A percentile compares a stretch with the other conserved stretches of the same genome.
Conservation (phyloP, 1,140 invertebrate genomes). For the Drosophila miranda region DNA sequence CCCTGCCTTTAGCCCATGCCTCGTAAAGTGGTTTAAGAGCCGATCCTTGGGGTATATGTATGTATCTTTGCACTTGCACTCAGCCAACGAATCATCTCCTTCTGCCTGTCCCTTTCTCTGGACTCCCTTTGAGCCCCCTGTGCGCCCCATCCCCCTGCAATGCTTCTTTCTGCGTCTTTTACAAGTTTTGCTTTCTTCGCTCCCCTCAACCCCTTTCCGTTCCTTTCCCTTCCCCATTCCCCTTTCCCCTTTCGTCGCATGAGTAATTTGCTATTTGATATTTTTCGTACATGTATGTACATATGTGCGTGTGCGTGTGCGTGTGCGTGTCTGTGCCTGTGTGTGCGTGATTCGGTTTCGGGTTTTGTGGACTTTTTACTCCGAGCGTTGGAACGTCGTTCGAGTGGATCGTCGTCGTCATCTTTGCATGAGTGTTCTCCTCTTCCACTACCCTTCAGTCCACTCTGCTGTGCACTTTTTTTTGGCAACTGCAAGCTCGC, state of each 20-base stretch:
- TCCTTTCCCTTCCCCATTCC: background rate
- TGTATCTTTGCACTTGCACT: too few relatives aligned
- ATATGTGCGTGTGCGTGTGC: constrained; percentile 27
- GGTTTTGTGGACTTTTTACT: constrained; percentile 30
- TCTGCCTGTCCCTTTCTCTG: background rate
- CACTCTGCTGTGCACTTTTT: constrained; percentile 27
- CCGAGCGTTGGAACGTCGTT: too few relatives aligned
- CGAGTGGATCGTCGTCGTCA: constrained; percentile 9
- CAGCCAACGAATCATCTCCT: background rate
- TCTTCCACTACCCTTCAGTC: background rate
- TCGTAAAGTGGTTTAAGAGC: background rate
- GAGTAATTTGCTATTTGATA: constrained; percentile 80
- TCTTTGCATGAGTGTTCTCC: constrained; percentile 30
- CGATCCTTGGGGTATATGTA: background rate
- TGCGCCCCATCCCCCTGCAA: background rate
- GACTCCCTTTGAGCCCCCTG: background rate
- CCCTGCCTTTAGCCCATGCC: background rate
- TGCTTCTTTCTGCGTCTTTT: constrained; percentile 9
- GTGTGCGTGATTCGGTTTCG: constrained; percentile 42
- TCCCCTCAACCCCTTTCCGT: too few relatives aligned
- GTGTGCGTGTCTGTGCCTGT: constrained; percentile 20
- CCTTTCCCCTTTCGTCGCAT: constrained; percentile 40
- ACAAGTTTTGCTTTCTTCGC: constrained; percentile 18
- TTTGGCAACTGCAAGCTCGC: constrained; percentile 55
- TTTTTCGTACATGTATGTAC: constrained; percentile 39